These are phyloP conservation scores for Anguilla anguilla DNA, from an alignment of 2,797 vertebrate genomes.

Conservation along the genomic window DNA sequence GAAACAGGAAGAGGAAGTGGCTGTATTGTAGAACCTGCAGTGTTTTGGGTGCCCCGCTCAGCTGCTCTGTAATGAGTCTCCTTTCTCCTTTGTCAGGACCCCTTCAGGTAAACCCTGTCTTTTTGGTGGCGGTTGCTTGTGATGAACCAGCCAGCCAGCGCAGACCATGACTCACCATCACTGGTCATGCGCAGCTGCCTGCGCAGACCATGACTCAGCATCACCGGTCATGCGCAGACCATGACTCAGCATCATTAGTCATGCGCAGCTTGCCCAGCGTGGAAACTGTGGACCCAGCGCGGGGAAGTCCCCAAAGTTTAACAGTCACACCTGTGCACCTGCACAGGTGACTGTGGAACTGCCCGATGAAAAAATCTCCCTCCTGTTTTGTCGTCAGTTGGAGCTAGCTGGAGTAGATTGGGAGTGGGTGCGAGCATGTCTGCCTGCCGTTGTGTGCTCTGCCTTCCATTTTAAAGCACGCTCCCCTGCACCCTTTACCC, in stretches of 20 bases:
- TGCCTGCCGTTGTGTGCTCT: slow-evolving; percentile 38
- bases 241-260: too few species aligned
- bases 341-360: not conserved
- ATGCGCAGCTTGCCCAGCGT: not conserved
- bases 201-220: too few species aligned
- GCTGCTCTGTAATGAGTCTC: not conserved
- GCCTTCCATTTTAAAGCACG: not conserved
- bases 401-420: not conserved
- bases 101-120: not conserved
- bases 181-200: not conserved
- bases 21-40: not conserved
- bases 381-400: not conserved
- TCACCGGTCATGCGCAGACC: too few species aligned
- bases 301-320: not conserved
- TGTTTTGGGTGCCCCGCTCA: not conserved
- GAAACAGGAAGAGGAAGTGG: too few species aligned
- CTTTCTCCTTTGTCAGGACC: not conserved
- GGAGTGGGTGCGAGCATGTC: slow-evolving; percentile 53
- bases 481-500: slow-evolving; percentile 16
- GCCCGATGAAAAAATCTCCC: not conserved
- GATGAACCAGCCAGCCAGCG: not conserved
- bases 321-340: not conserved
- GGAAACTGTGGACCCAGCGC: not conserved
- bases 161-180: not conserved
- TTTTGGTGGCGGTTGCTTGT: not conserved